Conservation (phyloP, 2,888 invertebrate genomes). For the Acholoe squamosa region DNA sequence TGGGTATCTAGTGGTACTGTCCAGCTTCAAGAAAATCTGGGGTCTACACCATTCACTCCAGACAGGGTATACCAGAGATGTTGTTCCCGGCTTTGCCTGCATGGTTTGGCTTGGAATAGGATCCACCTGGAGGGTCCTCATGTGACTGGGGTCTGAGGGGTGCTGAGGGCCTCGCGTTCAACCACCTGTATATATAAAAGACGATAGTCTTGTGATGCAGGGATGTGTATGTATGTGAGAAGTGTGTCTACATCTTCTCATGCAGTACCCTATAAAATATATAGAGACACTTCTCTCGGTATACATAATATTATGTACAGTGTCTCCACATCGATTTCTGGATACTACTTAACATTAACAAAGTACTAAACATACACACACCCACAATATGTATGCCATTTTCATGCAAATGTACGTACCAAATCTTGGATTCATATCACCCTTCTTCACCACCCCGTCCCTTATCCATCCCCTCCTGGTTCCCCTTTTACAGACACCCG, state of each 20-base stretch:
- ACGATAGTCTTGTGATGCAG: not conserved
- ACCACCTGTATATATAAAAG: constrained; percentile 41
- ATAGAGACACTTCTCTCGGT: too few relatives aligned
- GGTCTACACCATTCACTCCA: too few relatives aligned
- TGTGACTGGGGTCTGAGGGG: constrained; percentile 24
- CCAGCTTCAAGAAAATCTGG: too few relatives aligned
- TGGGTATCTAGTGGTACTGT: too few relatives aligned
- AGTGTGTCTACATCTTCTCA: not conserved
- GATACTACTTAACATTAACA: too few relatives aligned
- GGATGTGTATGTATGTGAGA: not conserved
- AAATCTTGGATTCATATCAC: too few relatives aligned
- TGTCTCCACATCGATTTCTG: too few relatives aligned
- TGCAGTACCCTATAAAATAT: not conserved
- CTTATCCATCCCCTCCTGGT: not conserved
- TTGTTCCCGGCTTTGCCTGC: not conserved
- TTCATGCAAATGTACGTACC: too few relatives aligned
- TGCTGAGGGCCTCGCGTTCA: constrained; percentile 16
- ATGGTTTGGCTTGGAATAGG: constrained; percentile 34
- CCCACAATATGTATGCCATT: too few relatives aligned
- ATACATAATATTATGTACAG: too few relatives aligned
- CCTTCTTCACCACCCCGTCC: not conserved
- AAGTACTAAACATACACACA: too few relatives aligned
- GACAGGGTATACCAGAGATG: too few relatives aligned
- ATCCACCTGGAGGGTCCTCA: constrained; percentile 1
- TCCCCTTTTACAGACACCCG: constrained; percentile 5